Evolutionary conservation across 2,113 vertebrate genomes (phyloP).

Genomic region (Sebastes fasciatus): DNA sequence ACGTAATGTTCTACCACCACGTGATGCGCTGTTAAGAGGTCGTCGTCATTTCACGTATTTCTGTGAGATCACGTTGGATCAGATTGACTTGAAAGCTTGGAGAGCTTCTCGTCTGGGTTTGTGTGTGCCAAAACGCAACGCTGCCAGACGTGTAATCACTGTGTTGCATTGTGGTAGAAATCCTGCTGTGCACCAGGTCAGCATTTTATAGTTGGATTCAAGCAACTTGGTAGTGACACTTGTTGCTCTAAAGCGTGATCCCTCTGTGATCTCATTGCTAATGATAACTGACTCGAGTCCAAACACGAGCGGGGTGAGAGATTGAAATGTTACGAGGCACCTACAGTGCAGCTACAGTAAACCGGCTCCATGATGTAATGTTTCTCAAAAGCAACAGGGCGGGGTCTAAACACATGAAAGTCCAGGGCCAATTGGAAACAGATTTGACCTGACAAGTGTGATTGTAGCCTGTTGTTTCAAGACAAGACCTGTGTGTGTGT

Average conservation of each 20-base stretch:
- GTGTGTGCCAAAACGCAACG: conserved; percentile 51
- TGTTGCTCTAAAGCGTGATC: conserved; percentile 39
- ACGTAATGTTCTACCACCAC: no score
- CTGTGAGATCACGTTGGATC: conserved; percentile 27
- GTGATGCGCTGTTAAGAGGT: not conserved
- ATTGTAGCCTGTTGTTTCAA: conserved; percentile 77
- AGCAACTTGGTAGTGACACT: conserved; percentile 35
- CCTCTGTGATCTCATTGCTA: conserved; percentile 65
- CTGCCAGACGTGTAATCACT: conserved; percentile 73
- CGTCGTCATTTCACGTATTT: not conserved
- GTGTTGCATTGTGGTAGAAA: conserved; percentile 22
- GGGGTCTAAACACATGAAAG: conserved; percentile 77
- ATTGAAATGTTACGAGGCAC: conserved; percentile 63
- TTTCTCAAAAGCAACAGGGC: conserved; percentile 71
- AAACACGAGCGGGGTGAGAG: conserved; percentile 61
- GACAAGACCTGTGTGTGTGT: conserved; percentile 51
- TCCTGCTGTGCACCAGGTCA: conserved; percentile 29
- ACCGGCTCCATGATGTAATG: conserved; percentile 80
- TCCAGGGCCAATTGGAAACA: conserved; percentile 78
- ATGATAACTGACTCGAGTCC: conserved; percentile 70
- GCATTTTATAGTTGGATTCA: conserved; percentile 7
- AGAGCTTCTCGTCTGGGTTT: conserved; percentile 67
- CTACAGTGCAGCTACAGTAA: conserved; percentile 65
- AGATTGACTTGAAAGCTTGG: conserved; percentile 66
- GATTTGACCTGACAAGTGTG: conserved; percentile 76